A percentile compares a stretch with the other conserved stretches of the same genome.
phyloP scores from a whole-genome alignment of 2,888 invertebrate genomes.

The Chrysotoxum bicinctum region DNA sequence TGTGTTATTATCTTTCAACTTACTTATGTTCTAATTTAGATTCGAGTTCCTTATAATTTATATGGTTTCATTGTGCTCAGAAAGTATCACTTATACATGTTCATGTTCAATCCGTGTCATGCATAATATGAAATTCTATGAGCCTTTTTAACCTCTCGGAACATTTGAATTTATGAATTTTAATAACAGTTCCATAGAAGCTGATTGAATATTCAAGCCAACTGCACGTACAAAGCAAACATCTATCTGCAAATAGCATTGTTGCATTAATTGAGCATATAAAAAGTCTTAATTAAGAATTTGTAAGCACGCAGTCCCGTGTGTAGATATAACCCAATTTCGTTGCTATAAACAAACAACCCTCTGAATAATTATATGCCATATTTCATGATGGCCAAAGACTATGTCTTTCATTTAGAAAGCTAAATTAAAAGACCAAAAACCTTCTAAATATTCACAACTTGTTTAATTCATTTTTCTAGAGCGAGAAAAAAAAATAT shows the following conservation, averaged over 20 bases:
- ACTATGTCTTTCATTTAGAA: not conserved
- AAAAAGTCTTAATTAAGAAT: not conserved
- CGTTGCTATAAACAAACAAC: not conserved
- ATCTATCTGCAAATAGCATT: not conserved
- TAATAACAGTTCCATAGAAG: not conserved
- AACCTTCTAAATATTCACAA: not conserved
- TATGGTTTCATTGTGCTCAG: no score
- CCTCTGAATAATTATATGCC: not conserved
- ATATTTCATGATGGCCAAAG: not conserved
- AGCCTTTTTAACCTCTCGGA: not conserved
- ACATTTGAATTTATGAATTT: slow-evolving; percentile 5
- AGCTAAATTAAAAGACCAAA: not conserved
- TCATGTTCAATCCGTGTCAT: not conserved
- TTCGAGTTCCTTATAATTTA: no score
- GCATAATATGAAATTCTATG: no score
- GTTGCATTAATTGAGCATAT: not conserved
- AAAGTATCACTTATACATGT: not conserved
- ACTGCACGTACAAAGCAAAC: not conserved
- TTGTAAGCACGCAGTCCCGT: not conserved
- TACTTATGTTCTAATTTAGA: no score
- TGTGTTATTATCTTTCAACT: no score
- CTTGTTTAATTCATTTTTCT: slow-evolving; percentile 6
- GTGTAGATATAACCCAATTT: not conserved
- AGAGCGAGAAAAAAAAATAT: not conserved
- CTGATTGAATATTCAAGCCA: not conserved